Conservation (phyloP, 2,797 vertebrate genomes). For the Pangasius krempfi region DNA sequence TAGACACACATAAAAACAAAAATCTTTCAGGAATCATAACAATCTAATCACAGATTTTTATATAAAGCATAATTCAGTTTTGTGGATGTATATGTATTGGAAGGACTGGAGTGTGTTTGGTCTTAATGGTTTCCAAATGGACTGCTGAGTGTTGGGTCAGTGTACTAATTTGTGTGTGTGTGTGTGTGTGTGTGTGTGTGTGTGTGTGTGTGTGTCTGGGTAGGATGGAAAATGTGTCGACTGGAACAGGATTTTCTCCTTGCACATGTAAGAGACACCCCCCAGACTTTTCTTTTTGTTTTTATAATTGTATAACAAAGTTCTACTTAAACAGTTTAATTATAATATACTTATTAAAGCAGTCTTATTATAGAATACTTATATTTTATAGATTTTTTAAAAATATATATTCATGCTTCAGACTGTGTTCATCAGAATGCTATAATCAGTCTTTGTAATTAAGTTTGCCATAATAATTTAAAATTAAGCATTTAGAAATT, state of each 20-base stretch:
- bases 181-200: conserved; percentile 19
- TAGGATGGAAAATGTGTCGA: conserved; percentile 31
- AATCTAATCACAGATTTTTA: conserved; percentile 7
- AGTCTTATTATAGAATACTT: not conserved
- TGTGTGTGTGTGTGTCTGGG: conserved; percentile 26
- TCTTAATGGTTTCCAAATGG: conserved; percentile 29
- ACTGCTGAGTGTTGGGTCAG: conserved; percentile 2
- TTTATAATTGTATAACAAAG: not conserved
- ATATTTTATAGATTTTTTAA: not conserved
- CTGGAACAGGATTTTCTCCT: conserved; percentile 51
- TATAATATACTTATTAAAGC: not conserved
- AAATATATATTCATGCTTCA: not conserved
- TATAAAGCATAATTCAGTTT: not conserved
- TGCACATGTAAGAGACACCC: conserved; percentile 41
- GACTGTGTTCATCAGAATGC: not conserved
- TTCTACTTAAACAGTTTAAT: not conserved
- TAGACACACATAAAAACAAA: conserved; percentile 6
- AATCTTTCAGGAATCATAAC: not conserved
- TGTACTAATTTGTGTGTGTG: conserved; percentile 31
- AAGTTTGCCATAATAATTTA: not conserved
- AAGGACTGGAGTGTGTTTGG: not conserved
- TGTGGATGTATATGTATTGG: not conserved
- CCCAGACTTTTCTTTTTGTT: not conserved
- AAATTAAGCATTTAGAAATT: not conserved
- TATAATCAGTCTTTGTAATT: not conserved